Conservation (phyloP, 2,113 vertebrate species). For the Parus major region DNA sequence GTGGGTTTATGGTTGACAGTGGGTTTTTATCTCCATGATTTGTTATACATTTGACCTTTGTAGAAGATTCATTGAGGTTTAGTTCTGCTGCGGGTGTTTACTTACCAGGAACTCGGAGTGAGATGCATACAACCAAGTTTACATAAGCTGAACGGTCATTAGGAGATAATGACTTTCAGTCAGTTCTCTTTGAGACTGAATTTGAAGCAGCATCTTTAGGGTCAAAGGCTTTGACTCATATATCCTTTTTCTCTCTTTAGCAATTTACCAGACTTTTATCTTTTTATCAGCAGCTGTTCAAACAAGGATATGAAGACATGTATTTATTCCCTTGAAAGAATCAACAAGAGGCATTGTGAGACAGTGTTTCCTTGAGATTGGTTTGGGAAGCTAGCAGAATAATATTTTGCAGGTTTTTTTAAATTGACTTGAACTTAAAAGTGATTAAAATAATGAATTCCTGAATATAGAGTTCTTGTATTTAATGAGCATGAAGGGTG, state of each 20-base stretch:
- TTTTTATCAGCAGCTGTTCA: conserved; percentile 50
- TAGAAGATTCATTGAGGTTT: background rate
- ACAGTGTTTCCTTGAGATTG: background rate
- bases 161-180: conserved; percentile 46
- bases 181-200: background rate
- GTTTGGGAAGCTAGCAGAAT: background rate
- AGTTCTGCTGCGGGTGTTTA: conserved; percentile 1
- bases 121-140: conserved; percentile 5
- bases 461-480: background rate
- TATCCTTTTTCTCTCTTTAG: conserved; percentile 22
- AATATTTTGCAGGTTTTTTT: background rate
- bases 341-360: background rate
- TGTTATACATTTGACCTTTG: conserved; percentile 16
- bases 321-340: background rate
- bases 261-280: conserved; percentile 4
- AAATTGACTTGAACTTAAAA: background rate
- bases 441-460: background rate
- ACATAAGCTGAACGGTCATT: background rate
- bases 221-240: conserved; percentile 22
- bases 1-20: background rate
- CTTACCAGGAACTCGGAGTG: background rate
- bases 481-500: background rate
- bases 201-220: conserved; percentile 23
- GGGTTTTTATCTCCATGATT: background rate
- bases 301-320: background rate